These are phyloP conservation scores for Euwallacea similis DNA, from an alignment of 1,140 invertebrate genomes.

Conservation along the genomic window DNA sequence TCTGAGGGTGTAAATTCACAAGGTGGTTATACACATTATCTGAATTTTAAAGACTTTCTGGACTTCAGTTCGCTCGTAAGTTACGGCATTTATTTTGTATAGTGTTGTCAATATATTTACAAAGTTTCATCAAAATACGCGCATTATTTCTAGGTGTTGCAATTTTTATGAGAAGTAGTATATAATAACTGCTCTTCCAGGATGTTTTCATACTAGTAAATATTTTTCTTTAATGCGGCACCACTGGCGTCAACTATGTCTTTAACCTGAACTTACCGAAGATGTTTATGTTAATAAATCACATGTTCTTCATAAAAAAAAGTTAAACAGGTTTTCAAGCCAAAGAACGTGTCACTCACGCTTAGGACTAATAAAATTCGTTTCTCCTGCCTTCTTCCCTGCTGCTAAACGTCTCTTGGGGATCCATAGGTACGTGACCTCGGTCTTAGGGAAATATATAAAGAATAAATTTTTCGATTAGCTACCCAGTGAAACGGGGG, in stretches of 20 bases:
- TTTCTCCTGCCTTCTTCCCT: not conserved
- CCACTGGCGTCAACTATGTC: not conserved
- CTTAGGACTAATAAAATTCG: conserved; percentile 5
- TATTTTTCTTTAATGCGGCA: no score
- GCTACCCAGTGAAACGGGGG: conserved; percentile 42
- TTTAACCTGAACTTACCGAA: not conserved
- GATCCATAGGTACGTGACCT: conserved; percentile 1
- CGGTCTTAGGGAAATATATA: not conserved
- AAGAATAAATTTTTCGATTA: not conserved
- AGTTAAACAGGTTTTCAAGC: conserved; percentile 7
- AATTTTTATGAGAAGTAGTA: no score
- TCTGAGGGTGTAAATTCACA: no score
- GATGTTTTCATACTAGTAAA: no score
- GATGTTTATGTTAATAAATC: not conserved
- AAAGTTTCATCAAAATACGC: no score
- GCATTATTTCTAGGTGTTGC: no score
- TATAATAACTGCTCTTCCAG: no score
- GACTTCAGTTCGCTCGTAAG: no score
- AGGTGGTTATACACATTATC: no score
- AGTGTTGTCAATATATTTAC: no score
- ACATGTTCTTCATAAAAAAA: conserved; percentile 1
- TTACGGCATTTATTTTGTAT: no score
- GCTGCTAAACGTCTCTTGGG: not conserved
- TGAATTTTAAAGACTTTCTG: no score
- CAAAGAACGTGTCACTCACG: conserved; percentile 5